A percentile compares a stretch with the other conserved stretches of the same genome.
phyloP scores from a whole-genome alignment of 1,140 invertebrate species.

The Formica exsecta region DNA sequence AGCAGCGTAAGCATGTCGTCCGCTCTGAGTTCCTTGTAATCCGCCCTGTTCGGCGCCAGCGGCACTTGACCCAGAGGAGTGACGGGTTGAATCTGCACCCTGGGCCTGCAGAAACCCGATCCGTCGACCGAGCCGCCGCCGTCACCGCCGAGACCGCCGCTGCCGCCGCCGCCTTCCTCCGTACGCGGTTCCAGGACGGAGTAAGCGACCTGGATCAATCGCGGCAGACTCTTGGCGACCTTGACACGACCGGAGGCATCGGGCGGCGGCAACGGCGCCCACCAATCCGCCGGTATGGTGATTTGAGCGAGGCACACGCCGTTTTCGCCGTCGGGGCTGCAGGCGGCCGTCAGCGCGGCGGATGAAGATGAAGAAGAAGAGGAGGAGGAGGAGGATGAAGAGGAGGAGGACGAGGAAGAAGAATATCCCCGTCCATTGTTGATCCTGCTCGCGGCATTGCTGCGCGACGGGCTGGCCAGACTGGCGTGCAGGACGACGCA shows the following conservation, averaged over 20 bases:
- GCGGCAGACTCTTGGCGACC: conserved; percentile 89
- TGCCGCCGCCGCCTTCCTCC: conserved; percentile 85
- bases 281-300: conserved; percentile 94
- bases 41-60: conserved; percentile 91
- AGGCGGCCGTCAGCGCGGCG: conserved; percentile 91
- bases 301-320: conserved; percentile 95
- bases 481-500: conserved; percentile 92
- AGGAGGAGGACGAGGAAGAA: conserved; percentile 63
- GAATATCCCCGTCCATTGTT: conserved; percentile 59
- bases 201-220: conserved; percentile 92
- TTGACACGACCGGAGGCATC: conserved; percentile 87
- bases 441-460: conserved; percentile 34
- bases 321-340: conserved; percentile 95
- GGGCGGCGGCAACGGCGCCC: conserved; percentile 90
- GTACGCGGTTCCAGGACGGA: conserved; percentile 93
- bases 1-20: conserved; percentile 93
- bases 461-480: conserved; percentile 79
- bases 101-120: conserved; percentile 89
- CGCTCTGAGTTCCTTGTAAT: conserved; percentile 93
- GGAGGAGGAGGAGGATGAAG: conserved; percentile 1
- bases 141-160: neutral
- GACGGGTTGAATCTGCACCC: conserved; percentile 92
- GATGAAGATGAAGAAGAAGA: conserved; percentile 47
- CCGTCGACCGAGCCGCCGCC: conserved; percentile 65
- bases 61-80: conserved; percentile 91